phyloP scores from a whole-genome alignment of 2,113 vertebrate species.

The Gymnarchus niloticus region DNA sequence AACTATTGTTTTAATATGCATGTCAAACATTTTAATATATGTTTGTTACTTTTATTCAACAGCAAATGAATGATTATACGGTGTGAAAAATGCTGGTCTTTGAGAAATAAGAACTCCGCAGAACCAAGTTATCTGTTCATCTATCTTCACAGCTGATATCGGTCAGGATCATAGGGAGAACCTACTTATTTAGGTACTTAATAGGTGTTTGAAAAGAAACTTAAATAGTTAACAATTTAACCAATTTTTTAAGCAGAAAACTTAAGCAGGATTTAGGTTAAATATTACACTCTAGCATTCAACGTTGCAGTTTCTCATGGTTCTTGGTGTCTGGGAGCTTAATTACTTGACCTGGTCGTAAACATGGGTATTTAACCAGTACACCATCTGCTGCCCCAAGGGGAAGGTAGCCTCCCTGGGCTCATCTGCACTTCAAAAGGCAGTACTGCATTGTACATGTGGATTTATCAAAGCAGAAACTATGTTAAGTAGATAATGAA shows the following conservation, averaged over 20 bases:
- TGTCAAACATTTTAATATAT: neutral
- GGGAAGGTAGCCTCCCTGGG: neutral
- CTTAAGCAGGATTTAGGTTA: neutral
- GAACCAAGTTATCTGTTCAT: neutral
- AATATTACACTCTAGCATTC: neutral
- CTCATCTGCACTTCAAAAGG: neutral
- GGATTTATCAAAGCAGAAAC: conserved; percentile 3
- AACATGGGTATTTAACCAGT: neutral
- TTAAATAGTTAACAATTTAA: neutral
- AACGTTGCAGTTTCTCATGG: neutral
- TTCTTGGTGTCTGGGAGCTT: neutral
- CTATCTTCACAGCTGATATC: neutral
- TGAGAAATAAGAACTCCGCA: neutral
- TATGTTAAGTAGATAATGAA: conserved; percentile 28
- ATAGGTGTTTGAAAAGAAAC: neutral
- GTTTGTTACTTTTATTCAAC: neutral
- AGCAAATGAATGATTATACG: neutral
- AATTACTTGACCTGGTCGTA: neutral
- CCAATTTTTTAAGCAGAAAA: neutral
- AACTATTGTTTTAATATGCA: neutral
- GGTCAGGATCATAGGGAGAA: neutral
- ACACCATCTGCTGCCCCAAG: conserved; percentile 4
- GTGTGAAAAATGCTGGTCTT: neutral
- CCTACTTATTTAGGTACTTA: neutral
- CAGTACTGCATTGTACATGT: neutral